Evolutionary conservation across 2,888 invertebrate genomes (phyloP).

Genomic region (Xanthia togata): DNA sequence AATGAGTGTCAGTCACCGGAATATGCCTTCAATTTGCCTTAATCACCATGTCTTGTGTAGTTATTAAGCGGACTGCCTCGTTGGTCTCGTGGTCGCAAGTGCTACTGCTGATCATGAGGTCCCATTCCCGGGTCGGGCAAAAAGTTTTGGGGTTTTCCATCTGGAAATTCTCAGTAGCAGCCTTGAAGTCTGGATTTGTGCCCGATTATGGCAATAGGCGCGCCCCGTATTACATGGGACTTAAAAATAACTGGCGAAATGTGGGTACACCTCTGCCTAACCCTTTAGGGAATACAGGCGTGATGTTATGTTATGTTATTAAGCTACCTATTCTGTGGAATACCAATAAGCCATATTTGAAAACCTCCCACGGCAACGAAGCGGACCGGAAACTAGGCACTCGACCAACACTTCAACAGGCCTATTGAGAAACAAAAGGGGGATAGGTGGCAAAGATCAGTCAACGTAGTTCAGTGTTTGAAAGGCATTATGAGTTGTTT

Average conservation of each 20-base stretch:
- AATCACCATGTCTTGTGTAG: background rate
- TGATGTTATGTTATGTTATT: background rate
- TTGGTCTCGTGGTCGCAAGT: no score
- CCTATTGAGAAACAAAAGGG: slow-evolving; percentile 17
- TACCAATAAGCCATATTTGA: background rate
- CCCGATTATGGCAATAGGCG: no score
- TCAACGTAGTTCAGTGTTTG: slow-evolving; percentile 12
- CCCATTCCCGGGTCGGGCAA: no score
- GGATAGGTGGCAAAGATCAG: slow-evolving; percentile 27
- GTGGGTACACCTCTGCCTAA: no score
- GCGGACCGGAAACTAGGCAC: slow-evolving; percentile 27
- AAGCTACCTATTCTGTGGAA: background rate
- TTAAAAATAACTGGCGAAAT: no score
- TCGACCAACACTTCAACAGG: slow-evolving; percentile 21
- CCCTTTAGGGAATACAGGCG: no score
- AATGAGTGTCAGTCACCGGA: no score
- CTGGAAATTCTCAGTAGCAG: no score
- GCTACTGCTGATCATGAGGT: no score
- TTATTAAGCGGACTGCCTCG: background rate
- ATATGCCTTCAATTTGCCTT: background rate
- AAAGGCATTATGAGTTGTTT: background rate
- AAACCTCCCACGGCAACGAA: background rate
- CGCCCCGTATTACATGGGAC: no score
- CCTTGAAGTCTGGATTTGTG: no score
- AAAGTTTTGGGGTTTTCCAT: no score